Base-by-base conservation (phyloP, 2,797 vertebrate species). In the Nannoperca obscura region DNA sequence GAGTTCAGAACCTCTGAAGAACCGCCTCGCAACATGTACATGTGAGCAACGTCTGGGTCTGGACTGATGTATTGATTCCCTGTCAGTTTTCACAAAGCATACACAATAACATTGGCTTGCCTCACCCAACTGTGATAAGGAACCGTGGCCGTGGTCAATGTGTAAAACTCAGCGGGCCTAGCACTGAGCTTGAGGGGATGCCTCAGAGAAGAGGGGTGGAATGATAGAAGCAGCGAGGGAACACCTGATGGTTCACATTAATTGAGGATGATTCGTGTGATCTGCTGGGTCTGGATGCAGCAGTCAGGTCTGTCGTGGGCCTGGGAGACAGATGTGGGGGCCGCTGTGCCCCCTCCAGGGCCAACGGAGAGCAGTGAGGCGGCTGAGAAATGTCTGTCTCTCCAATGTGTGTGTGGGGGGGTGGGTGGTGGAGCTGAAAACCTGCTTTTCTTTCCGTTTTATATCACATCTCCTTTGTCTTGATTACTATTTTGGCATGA, bases 271-370 rank as follows among this genome's bases (percentile, higher is more conserved):
- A 93, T 94, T 91, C 85, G 91, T 93, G 92, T 92, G 94, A 94
- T 93, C 83, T 90, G 84, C 85, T 83, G 88, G 88, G 85, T 90
- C 80, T 86, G 86, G 86, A 86, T 86, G 80, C 81, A 82, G 89
- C 90, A 89, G 90, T 88, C 87, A 88, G 91, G 85, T 92, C 90
- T 91, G 93, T 93, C 90, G 86, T 79, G 84, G 88, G 91, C 90
- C 93, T 95, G 92, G 89, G 90, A 95, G 94, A 94, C 94, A 95
- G 94, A 95, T 95, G 94, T 94, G 92, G 92, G 90, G 89, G 91
- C 92, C 80, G 90, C 87, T 89, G 80, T 74, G 80, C 86, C 89
- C 82, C 91, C 92, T 89, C 82, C 89, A 90, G 93, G 93, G 90
- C 90, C 86, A 74, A 86, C 73, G 76, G 76, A 78, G 85, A 84